Conservation (phyloP, 2,888 invertebrate species). For the Odiellus spinosus region DNA sequence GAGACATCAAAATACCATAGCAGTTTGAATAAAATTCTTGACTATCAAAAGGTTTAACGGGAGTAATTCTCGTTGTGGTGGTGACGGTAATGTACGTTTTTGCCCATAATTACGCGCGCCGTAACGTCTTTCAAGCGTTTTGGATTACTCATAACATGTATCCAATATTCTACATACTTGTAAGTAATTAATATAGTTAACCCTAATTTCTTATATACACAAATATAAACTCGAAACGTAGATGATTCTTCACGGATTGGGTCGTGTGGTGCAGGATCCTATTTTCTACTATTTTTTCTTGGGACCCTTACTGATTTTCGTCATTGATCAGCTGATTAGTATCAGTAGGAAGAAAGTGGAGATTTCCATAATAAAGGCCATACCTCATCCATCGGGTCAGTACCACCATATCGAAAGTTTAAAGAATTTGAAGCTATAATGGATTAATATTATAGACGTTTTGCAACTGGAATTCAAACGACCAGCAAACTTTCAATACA, state of each 20-base stretch:
- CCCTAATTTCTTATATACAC: too few species aligned
- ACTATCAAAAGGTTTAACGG: constrained; percentile 40
- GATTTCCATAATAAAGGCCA: constrained; percentile 39
- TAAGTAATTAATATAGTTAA: too few species aligned
- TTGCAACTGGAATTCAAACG: constrained; percentile 41
- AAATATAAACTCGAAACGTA: too few species aligned
- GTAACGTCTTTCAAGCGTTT: constrained; percentile 40
- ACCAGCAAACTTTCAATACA: constrained; percentile 43
- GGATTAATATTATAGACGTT: constrained; percentile 34
- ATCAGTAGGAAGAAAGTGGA: constrained; percentile 41
- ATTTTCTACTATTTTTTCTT: constrained; percentile 40
- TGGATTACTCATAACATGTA: constrained; percentile 43
- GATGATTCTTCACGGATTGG: constrained; percentile 42
- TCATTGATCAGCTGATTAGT: constrained; percentile 39
- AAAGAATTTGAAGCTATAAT: too few species aligned
- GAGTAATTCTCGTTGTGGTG: constrained; percentile 38
- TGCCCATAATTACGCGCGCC: constrained; percentile 38
- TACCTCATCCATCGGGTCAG: constrained; percentile 42
- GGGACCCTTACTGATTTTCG: constrained; percentile 40
- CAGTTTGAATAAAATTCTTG: too few species aligned
- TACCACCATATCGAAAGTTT: too few species aligned
- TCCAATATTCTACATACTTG: constrained; percentile 39
- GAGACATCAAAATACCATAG: too few species aligned
- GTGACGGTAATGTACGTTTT: constrained; percentile 41
- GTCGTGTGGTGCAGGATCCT: constrained; percentile 39